Conservation (phyloP, 2,113 vertebrate genomes). For the Carlito syrichta region DNA sequence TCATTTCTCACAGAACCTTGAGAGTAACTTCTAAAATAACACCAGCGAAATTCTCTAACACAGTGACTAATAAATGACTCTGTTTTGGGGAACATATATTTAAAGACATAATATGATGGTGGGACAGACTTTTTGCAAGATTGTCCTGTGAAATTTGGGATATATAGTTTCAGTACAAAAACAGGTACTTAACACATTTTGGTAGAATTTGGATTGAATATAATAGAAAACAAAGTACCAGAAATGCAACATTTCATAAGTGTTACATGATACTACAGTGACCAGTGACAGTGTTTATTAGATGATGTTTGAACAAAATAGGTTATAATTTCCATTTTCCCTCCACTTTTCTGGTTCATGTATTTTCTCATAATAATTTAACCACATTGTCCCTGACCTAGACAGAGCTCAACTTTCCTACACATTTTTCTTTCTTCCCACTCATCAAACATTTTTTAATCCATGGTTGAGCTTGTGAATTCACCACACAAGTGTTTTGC, state of each 20-base stretch:
- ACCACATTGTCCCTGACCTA: fast-evolving
- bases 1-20: not conserved
- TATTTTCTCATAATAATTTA: not conserved
- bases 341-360: not conserved
- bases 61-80: not conserved
- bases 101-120: not conserved
- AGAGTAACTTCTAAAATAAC: not conserved
- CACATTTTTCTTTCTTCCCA: not conserved
- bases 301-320: not conserved
- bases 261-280: not conserved
- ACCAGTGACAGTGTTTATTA: not conserved
- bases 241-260: not conserved
- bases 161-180: not conserved
- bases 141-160: not conserved
- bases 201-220: not conserved
- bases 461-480: not conserved
- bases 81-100: not conserved
- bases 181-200: not conserved
- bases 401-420: not conserved
- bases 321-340: not conserved
- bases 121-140: not conserved
- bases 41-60: not conserved
- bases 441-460: not conserved
- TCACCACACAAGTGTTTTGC: not conserved
- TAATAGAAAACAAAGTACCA: not conserved